A percentile compares a stretch with the other conserved stretches of the same genome.
Conservation (phyloP, 2,797 vertebrate species). For the Melanotaenia trifasciata region DNA sequence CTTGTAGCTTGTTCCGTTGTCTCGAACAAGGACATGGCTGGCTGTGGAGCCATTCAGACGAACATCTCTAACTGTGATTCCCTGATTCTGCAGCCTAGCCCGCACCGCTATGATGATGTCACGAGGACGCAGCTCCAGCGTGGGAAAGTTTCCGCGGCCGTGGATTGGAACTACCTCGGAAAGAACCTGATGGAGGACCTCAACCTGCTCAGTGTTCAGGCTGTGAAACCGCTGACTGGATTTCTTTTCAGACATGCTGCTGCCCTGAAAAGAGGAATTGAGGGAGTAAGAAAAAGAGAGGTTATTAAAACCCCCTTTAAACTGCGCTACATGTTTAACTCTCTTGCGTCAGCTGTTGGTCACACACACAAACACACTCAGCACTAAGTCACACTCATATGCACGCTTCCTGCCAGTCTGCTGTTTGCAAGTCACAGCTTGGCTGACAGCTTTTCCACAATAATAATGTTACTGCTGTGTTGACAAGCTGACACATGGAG, state of each 20-base stretch:
- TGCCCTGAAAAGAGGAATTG: slow-evolving; percentile 54
- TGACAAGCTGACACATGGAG: slow-evolving; percentile 69
- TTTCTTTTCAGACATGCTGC: slow-evolving; percentile 89
- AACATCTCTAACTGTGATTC: slow-evolving; percentile 90
- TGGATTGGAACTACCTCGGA: slow-evolving; percentile 94
- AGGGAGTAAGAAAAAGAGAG: slow-evolving; percentile 9
- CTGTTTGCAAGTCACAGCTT: slow-evolving; percentile 78
- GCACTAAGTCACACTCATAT: slow-evolving; percentile 38
- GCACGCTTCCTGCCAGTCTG: slow-evolving; percentile 60
- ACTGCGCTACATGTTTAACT: slow-evolving; percentile 40
- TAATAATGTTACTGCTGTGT: slow-evolving; percentile 74
- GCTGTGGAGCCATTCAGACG: slow-evolving; percentile 96
- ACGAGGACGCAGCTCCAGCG: slow-evolving; percentile 92
- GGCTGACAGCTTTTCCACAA: slow-evolving; percentile 78
- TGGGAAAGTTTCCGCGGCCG: slow-evolving; percentile 96
- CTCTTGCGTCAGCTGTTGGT: background rate
- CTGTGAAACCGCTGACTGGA: slow-evolving; percentile 89
- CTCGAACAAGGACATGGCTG: slow-evolving; percentile 92
- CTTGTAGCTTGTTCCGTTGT: slow-evolving; percentile 93
- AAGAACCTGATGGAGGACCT: slow-evolving; percentile 92
- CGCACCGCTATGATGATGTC: slow-evolving; percentile 93
- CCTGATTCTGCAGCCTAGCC: slow-evolving; percentile 87
- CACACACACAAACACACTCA: slow-evolving; percentile 29
- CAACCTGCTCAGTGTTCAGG: slow-evolving; percentile 92
- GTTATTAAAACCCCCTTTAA: slow-evolving; percentile 40